Evolutionary conservation across 2,797 vertebrate species (phyloP).

Genomic region (Enoplosus armatus): DNA sequence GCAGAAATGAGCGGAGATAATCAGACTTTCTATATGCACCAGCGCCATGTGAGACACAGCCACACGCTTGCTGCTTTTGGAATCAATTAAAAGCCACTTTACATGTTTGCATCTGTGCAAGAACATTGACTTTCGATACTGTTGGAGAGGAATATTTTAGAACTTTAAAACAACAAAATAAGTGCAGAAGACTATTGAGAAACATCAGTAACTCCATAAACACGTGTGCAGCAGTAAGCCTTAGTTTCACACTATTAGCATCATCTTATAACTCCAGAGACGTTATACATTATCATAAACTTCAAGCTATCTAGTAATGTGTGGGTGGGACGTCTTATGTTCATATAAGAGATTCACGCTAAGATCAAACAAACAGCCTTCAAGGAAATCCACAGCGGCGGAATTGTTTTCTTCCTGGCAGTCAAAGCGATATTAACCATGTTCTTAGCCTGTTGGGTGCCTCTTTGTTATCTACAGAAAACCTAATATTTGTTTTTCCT

Average conservation of each 20-base stretch:
- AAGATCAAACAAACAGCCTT: slow-evolving; percentile 49
- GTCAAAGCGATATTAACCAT: slow-evolving; percentile 30
- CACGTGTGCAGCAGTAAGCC: neutral
- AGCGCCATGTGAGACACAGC: neutral
- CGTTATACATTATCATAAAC: slow-evolving; percentile 39
- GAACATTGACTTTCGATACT: neutral
- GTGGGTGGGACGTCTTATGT: slow-evolving; percentile 32
- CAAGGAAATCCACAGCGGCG: slow-evolving; percentile 37
- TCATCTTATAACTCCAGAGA: slow-evolving; percentile 36
- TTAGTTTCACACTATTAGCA: slow-evolving; percentile 27
- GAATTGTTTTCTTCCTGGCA: slow-evolving; percentile 27
- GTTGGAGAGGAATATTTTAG: neutral
- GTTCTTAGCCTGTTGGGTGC: slow-evolving; percentile 1
- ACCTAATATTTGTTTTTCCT: slow-evolving; percentile 64
- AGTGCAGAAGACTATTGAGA: neutral
- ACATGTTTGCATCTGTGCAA: neutral
- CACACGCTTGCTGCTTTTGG: neutral
- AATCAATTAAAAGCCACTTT: slow-evolving; percentile 41
- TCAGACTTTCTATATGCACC: slow-evolving; percentile 37
- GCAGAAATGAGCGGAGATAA: slow-evolving; percentile 36
- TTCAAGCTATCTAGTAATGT: slow-evolving; percentile 38
- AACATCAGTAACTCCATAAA: neutral
- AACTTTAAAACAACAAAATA: neutral
- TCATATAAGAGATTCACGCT: slow-evolving; percentile 32
- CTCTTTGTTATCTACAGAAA: slow-evolving; percentile 49